Conservation (phyloP, 2,113 vertebrate species). For the Tragelaphus buxtoni region DNA sequence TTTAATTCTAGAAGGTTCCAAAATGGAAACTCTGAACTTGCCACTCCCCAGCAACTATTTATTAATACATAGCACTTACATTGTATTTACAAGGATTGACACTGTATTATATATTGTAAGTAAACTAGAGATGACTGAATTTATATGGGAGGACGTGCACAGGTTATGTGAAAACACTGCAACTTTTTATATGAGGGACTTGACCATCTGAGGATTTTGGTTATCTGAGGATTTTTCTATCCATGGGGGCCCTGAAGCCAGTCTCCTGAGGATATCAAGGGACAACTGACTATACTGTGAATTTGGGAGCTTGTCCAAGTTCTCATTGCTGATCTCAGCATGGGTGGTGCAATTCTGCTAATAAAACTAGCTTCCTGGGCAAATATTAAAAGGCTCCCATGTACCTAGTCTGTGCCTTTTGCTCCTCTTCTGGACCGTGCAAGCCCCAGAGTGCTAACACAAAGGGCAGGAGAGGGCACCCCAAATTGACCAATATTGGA, state of each 20-base stretch:
- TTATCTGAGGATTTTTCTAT: background rate
- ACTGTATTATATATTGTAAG: background rate
- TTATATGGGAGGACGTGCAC: background rate
- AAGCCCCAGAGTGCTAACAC: background rate
- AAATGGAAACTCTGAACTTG: background rate
- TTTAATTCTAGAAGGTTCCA: background rate
- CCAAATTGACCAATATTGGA: background rate
- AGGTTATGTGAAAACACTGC: background rate
- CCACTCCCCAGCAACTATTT: background rate
- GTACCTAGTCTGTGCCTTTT: background rate
- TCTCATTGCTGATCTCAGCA: background rate
- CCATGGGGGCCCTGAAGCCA: background rate
- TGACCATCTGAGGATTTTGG: background rate
- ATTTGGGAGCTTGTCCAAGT: background rate
- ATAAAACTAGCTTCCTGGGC: background rate
- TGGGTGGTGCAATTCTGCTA: accelerated
- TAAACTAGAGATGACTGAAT: background rate
- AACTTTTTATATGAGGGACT: background rate
- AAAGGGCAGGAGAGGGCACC: background rate
- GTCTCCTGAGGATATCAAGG: background rate
- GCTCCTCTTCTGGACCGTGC: background rate
- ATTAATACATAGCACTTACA: background rate
- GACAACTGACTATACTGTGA: no score
- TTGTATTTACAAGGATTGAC: background rate
- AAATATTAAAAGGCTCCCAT: background rate